Conservation (phyloP, 1,140 invertebrate species). For the Drosophila suzukii region DNA sequence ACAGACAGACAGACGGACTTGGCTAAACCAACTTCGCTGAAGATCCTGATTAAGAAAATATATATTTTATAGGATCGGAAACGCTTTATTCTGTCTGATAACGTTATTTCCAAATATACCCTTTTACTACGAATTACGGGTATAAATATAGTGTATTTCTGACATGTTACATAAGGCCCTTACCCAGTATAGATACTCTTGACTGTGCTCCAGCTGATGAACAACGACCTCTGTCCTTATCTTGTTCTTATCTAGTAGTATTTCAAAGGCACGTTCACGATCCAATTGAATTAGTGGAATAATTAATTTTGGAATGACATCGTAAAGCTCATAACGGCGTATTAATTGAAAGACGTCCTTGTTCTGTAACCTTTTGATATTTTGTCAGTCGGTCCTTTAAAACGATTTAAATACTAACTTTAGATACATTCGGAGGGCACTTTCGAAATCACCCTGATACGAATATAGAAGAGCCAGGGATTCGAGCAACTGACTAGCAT, state of each 20-base stretch:
- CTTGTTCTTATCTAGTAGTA: constrained; percentile 93
- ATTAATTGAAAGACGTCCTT: constrained; percentile 96
- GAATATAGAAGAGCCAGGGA: constrained; percentile 96
- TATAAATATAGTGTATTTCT: background rate
- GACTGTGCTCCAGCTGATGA: constrained; percentile 90
- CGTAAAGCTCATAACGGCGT: constrained; percentile 91
- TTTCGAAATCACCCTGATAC: constrained; percentile 95
- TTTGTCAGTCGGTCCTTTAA: background rate
- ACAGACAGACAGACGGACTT: too few relatives aligned
- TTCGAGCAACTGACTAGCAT: constrained; percentile 91
- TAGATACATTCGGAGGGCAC: constrained; percentile 96
- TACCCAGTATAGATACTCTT: constrained; percentile 88
- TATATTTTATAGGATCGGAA: too few relatives aligned
- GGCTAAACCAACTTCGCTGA: too few relatives aligned
- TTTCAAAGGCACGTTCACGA: constrained; percentile 91
- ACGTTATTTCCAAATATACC: too few relatives aligned
- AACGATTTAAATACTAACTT: constrained; percentile 86
- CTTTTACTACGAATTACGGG: too few relatives aligned
- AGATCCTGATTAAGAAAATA: too few relatives aligned
- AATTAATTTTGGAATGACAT: constrained; percentile 94
- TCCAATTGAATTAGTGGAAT: constrained; percentile 96
- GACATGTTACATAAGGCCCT: background rate
- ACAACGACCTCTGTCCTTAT: constrained; percentile 93
- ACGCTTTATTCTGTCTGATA: too few relatives aligned
- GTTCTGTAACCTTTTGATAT: constrained; percentile 88